Base-by-base conservation (phyloP, 2,797 vertebrate species). In the Steatocranus sp. region DNA sequence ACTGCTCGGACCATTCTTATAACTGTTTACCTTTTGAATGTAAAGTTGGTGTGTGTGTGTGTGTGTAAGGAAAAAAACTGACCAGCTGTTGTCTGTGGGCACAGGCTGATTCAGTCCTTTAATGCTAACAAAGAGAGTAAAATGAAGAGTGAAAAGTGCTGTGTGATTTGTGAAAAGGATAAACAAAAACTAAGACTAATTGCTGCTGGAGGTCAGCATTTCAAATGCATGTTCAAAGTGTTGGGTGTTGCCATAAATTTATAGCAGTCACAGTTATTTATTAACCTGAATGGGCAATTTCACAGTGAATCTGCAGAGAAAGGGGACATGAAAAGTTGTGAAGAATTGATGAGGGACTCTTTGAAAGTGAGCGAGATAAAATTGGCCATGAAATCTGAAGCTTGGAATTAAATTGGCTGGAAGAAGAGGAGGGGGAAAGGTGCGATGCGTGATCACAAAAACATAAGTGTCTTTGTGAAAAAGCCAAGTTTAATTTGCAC, bases 381-480 rank as follows among this genome's bases (percentile, higher is more conserved):
- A 96, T 95, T 96, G 95, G 96, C 96, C 96, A 93, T 97, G 96
- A 97, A 97, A 97, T 96, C 94, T 91, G 93, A 85, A 89, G 94
- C 93, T 93, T 81, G 91, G 94, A 96, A 95, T 96, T 95, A 95
- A 96, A 96, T 96, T 95, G 94, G 89, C 89, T 93, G 90, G 94
- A 95, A 95, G 92, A 91, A 93, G 83, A 68, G 87, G 86, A 86
- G 89, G 88, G 89, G 89, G 83, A 82, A 88, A 91, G 93, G 93
- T 93, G 90, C n/a, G 80, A 91, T 82, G 90, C 87, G 54, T 80
- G 87, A 94, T 93, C 87, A 91, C 86, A 90, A 89, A 91, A 79
- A 92, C 91, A 88, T 76, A 89, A 89, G 87, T 93, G 90, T 88
- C 92, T 96, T 94, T 96, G 93, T 94, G 87, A 89, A 94, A 92